Percentiles rank a stretch among this genome's conserved stretches.
Evolutionary conservation across 2,797 vertebrate genomes (phyloP).

Genomic region (Apodemus agrarius): DNA sequence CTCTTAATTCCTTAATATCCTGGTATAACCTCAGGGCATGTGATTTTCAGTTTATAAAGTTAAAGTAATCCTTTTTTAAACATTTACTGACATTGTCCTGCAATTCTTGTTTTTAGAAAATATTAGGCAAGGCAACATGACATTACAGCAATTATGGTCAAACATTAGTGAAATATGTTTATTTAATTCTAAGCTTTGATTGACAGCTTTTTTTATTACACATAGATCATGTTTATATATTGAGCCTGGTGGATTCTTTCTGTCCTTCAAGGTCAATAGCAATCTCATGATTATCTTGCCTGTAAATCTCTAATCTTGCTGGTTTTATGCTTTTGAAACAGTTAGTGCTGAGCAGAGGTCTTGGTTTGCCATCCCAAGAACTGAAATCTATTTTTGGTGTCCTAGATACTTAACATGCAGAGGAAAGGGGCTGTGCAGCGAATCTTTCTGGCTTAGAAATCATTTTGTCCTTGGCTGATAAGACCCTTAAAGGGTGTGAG

Average conservation of each 20-base stretch:
- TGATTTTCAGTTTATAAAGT: neutral
- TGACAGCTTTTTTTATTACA: neutral
- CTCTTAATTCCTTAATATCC: neutral
- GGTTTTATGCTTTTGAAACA: conserved; percentile 63
- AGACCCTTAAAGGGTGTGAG: neutral
- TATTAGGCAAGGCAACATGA: neutral
- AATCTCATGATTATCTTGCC: conserved; percentile 41
- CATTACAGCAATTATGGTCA: neutral
- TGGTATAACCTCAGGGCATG: neutral
- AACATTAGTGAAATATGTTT: neutral
- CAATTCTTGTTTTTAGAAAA: neutral
- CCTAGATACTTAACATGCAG: conserved; percentile 60
- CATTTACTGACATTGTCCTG: neutral
- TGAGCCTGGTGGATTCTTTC: neutral
- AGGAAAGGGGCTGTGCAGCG: neutral
- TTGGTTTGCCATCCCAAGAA: conserved; percentile 60
- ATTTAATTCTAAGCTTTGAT: neutral
- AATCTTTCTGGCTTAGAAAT: conserved; percentile 39
- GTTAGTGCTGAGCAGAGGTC: conserved; percentile 58
- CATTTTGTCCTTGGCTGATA: neutral
- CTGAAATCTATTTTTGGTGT: conserved; percentile 67
- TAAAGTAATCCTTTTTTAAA: conserved; percentile 11
- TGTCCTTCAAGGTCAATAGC: conserved; percentile 31
- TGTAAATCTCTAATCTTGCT: conserved; percentile 52
- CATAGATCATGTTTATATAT: conserved; percentile 5